Conservation (phyloP, 1,140 invertebrate genomes). For the Drosophila triauraria region DNA sequence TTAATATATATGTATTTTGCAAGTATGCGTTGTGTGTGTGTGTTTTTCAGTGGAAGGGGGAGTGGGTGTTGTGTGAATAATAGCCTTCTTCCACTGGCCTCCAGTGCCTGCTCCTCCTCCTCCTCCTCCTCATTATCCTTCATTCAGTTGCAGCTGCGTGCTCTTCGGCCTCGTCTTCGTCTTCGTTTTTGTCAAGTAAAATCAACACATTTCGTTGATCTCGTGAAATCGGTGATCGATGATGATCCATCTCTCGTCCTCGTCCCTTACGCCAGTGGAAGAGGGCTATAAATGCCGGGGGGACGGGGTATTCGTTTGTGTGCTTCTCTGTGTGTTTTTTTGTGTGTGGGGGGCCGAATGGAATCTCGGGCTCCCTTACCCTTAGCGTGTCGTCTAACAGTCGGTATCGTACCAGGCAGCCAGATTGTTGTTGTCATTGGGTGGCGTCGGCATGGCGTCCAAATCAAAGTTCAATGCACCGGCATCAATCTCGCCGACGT, state of each 20-base stretch:
- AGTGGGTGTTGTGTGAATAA: conserved; percentile 6
- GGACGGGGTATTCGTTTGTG: conserved; percentile 17
- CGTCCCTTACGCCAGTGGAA: conserved; percentile 19
- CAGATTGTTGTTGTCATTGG: conserved; percentile 95
- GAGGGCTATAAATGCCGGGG: conserved; percentile 11
- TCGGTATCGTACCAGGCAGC: conserved; percentile 99
- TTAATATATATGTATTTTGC: conserved; percentile 53
- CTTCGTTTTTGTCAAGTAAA: conserved; percentile 32
- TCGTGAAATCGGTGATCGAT: conserved; percentile 22
- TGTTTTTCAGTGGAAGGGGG: conserved; percentile 3
- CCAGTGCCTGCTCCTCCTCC: not conserved
- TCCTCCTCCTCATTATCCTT: not conserved
- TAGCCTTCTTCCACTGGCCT: conserved; percentile 37
- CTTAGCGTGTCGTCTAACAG: conserved; percentile 87
- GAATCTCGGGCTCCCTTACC: conserved; percentile 22
- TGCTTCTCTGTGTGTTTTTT: conserved; percentile 4
- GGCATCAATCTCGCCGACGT: conserved; percentile 90
- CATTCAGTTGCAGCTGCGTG: conserved; percentile 3
- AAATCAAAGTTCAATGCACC: conserved; percentile 93
- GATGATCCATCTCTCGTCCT: conserved; percentile 6
- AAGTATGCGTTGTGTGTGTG: conserved; percentile 30
- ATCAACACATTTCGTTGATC: conserved; percentile 30
- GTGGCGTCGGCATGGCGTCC: conserved; percentile 93
- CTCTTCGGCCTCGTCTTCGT: conserved; percentile 14
- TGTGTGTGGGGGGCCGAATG: conserved; percentile 14